These are phyloP conservation scores for Rhinatrema bivittatum DNA, from an alignment of 2,797 vertebrate genomes.

Conservation along the genomic window DNA sequence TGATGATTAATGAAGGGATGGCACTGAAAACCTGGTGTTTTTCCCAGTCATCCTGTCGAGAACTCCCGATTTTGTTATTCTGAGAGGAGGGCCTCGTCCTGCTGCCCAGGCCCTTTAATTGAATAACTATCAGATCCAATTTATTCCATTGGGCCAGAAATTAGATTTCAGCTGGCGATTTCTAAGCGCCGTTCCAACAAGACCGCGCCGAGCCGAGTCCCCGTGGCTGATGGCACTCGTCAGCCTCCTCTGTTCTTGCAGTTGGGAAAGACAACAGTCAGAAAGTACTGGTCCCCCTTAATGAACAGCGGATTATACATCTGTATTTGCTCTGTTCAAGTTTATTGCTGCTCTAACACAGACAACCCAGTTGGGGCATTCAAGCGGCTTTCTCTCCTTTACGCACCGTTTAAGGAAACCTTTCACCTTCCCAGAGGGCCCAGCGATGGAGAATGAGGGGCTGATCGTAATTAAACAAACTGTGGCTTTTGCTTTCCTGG, in stretches of 20 bases:
- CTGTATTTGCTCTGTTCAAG: conserved; percentile 17
- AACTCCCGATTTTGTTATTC: conserved; percentile 25
- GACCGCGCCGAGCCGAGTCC: conserved; percentile 22
- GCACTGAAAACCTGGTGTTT: conserved; percentile 18
- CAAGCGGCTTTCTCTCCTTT: background rate
- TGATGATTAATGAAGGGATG: conserved; percentile 20
- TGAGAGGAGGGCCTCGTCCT: conserved; percentile 24
- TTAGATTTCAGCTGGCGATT: conserved; percentile 33
- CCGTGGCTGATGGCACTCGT: conserved; percentile 32
- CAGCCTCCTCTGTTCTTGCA: conserved; percentile 32
- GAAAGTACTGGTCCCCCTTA: conserved; percentile 7
- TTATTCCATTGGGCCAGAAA: conserved; percentile 42
- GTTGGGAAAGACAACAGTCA: conserved; percentile 23
- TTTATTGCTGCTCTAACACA: conserved; percentile 2
- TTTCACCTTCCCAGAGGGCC: background rate
- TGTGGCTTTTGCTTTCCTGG: background rate
- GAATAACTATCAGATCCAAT: conserved; percentile 37
- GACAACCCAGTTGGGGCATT: conserved; percentile 1
- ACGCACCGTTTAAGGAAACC: background rate
- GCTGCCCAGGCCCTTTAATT: conserved; percentile 27
- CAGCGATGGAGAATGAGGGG: conserved; percentile 8
- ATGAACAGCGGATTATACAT: conserved; percentile 9
- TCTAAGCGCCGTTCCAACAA: conserved; percentile 24
- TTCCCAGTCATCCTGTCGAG: conserved; percentile 9
- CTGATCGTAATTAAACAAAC: background rate